Percentiles rank a stretch among this genome's conserved stretches.
phyloP scores from a whole-genome alignment of 92 coral and sea anemone genomes.

The Heliopora coerulea region DNA sequence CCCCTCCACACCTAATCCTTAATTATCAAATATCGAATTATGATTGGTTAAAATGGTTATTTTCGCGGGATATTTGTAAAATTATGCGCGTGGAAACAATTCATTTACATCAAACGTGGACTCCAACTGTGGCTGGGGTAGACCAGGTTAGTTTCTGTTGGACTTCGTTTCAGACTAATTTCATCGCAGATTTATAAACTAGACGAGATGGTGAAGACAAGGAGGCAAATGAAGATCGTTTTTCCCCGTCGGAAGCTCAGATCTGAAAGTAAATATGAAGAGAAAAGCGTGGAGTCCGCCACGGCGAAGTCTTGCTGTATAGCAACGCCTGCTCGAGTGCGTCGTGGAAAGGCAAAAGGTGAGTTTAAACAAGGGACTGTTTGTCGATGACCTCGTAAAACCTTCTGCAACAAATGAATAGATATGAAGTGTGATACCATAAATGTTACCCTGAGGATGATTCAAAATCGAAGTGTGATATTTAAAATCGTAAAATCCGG shows the following conservation, averaged over 20 bases:
- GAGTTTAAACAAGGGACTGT: neutral
- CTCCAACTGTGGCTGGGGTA: neutral
- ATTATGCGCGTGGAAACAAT: constrained; percentile 15
- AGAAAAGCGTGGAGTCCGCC: neutral
- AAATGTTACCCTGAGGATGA: no score
- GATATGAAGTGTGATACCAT: no score
- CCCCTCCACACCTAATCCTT: constrained; percentile 13
- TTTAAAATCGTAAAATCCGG: no score
- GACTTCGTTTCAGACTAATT: neutral
- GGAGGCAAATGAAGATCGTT: constrained; percentile 69
- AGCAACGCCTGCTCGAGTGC: neutral
- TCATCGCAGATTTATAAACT: no score
- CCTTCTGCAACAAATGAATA: neutral
- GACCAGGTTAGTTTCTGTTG: neutral
- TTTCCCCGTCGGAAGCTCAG: constrained; percentile 81
- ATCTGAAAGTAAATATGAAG: constrained; percentile 18
- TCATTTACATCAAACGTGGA: constrained; percentile 17
- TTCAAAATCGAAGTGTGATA: no score
- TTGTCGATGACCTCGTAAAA: no score
- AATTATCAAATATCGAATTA: neutral
- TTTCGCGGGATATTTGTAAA: constrained; percentile 32
- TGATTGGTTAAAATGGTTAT: neutral
- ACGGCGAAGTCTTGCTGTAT: constrained; percentile 11
- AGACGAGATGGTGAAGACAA: constrained; percentile 24
- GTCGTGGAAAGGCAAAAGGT: constrained; percentile 23